Evolutionary conservation across 2,113 vertebrate genomes (phyloP), one percentile per base, ranked within the genome.

Genomic region (Salvelinus namaycush): DNA sequence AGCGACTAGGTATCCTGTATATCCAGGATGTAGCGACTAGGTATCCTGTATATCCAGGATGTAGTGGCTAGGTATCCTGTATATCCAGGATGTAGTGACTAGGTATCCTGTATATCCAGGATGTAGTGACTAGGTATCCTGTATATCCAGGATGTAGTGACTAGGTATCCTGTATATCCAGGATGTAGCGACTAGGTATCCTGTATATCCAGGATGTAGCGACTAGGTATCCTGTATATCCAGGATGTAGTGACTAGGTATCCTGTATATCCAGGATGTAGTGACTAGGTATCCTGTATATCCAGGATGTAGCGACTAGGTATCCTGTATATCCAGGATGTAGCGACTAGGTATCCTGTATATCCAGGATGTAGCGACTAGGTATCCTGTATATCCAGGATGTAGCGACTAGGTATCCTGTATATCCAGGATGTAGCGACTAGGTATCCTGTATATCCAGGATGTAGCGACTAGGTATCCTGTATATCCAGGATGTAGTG

Each of bases 391-490:
- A 27, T 83, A 77, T 49, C 75, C 70, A 74, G 16, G 77, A 79
- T 87, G 79, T 78, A 81, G 73, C 84, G 88, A 88, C 78, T 57
- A 76, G 87, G 29, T 4, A 5, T 29, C 29, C 29, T 29, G 29
- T 5, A 31, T 31, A 31, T 49, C 75, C 70, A 75, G 16, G 77
- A 79, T 88, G 81, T 78, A 81, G 73, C 84, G 88, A 88, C 79
- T 57, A 76, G 87, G 29, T 1, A 29, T 5, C 29, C 29, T 31
- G 29, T 0, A 31, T 31, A 31, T 48, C 75, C 70, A 75, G 16
- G 77, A 79, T 88, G 81, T 78, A 81, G 73, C 84, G 88, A 88
- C 79, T 57, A 76, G 85, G 80, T 86, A 84, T 76, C 82, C 67
- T 60, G 78, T 71, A 74, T 54, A 82, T 49, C 75, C 70, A 76